Base-by-base conservation (phyloP, 2,797 vertebrate species). In the Lagodon rhomboides region DNA sequence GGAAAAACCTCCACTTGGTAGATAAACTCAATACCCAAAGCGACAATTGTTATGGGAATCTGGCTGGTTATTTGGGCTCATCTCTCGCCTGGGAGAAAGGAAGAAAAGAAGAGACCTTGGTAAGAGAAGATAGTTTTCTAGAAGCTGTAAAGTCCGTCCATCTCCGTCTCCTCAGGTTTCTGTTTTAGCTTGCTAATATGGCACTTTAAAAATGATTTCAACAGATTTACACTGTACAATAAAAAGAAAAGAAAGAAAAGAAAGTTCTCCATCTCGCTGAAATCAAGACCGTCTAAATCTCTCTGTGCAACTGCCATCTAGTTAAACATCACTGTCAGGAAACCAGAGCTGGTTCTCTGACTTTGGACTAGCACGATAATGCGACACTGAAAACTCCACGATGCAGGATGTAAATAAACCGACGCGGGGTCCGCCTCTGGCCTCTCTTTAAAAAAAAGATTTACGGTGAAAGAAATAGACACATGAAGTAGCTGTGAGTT, bases 161-260 rank as follows among this genome's bases (percentile, higher is more conserved):
- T 13, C 15, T 1, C 53, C 1, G 30, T 27, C 54, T 73, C 70
- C 4, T 72, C 68, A 0, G 10, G 74, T 8, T 20, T 38, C 47
- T 0, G 38, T 16, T 70, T 67, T 73, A 62, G 18, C 63, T 61
- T 11, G 12, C 22, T 75, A 53, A 64, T 87, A 91, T 93, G 92
- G 93, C 92, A 94, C 92, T 91, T 91, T 4, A 47, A 77, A 72
- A 71, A 59, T 50, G 55, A 60, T 64, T 60, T 68, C 47, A 56
- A 69, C 34, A 85, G 65, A 86, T 75, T 74, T 82, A 79, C 68
- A 83, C 23, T 90, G 78, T 83, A 88, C 82, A 90, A 16, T 76
- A 53, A 20, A 61, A 59, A 64, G 55, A 25, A 77, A 49, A 73
- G 27, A 30, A 34, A 34, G 7, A 34, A 6, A 67, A 46, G 22